Evolutionary conservation across 2,797 vertebrate genomes (phyloP), one percentile per base, ranked within the genome.

Genomic region (Cossypha niveicapilla): DNA sequence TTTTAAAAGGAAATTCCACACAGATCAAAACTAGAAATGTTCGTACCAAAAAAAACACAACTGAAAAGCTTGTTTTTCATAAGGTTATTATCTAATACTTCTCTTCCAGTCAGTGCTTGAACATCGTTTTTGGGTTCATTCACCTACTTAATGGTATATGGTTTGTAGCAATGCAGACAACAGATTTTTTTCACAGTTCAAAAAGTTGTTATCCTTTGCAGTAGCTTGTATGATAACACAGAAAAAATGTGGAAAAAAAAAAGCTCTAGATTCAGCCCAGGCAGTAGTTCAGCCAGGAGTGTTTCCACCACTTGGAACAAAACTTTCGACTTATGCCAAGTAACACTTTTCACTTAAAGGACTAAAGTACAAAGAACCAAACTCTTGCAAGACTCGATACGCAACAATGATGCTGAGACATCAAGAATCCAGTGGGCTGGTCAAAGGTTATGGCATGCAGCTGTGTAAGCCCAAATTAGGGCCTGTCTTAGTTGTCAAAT

Each of bases 1-100:
- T 65, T 81, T 58, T 37, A 21, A 61, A 92, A 86, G 82, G 71
- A n/a, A 94, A 94, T 82, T 86, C 80, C 92, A 81, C 14, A 13
- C 8, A 53, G 41, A 67, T 35, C 23, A 63, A 85, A 96, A 82
- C n/a, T 51, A 47, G 48, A 91, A 57, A 58, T 14, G 48, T 60
- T 67, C 53, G 23, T 28, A 65, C 44, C 45, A 63, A 63, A 63
- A 7, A 3, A 7, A 8, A 2, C 54, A 68, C 60, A 54, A 35
- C 15, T 14, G 45, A 51, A 90, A 94, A 88, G 32, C 60, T 22
- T 70, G 24, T 4, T 21, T 70, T 66, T 63, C 71, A 12, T 28
- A n/a, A 71, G n/a, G 34, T 60, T 45, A 30, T 76, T 56, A 76
- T 80, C 66, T 88, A 72, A 78, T 2, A 41, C 27, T 85, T 78